phyloP scores from a whole-genome alignment of 2,888 invertebrate species.

The Polietes domitor region DNA sequence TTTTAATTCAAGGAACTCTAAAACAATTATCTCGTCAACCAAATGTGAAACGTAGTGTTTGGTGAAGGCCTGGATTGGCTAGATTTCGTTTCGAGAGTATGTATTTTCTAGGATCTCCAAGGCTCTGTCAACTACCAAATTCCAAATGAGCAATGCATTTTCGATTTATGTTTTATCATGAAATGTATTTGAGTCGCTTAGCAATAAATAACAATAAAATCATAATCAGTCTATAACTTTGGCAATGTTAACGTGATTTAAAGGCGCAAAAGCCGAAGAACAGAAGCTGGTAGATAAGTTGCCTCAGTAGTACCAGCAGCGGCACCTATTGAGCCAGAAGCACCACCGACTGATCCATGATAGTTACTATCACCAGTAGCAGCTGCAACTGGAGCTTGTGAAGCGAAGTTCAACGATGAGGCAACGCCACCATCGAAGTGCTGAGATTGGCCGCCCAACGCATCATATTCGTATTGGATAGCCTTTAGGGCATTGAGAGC shows the following conservation, averaged over 20 bases:
- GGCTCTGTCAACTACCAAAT: no score
- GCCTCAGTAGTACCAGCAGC: slow-evolving; percentile 47
- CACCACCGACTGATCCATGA: slow-evolving; percentile 38
- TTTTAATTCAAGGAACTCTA: no score
- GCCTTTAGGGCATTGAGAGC: slow-evolving; percentile 75
- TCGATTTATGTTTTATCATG: no score
- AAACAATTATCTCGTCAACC: no score
- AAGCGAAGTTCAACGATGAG: slow-evolving; percentile 75
- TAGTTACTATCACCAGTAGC: slow-evolving; percentile 51
- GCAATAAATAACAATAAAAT: neutral
- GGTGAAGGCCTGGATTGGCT: no score
- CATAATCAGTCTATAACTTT: neutral
- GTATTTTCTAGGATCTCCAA: no score
- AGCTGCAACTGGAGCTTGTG: slow-evolving; percentile 67
- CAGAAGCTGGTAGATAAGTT: slow-evolving; percentile 73
- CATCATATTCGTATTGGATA: slow-evolving; percentile 76
- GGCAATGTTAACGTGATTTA: neutral
- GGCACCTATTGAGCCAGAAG: slow-evolving; percentile 43
- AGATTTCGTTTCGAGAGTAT: no score
- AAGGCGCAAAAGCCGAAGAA: slow-evolving; percentile 68
- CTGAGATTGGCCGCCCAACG: slow-evolving; percentile 73
- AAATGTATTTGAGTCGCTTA: neutral
- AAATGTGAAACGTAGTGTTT: no score
- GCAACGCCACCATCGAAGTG: slow-evolving; percentile 74
- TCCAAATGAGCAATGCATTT: no score